Percentiles rank a stretch among this genome's conserved stretches.
phyloP scores from a whole-genome alignment of 2,113 vertebrate genomes.

The Willisornis vidua region DNA sequence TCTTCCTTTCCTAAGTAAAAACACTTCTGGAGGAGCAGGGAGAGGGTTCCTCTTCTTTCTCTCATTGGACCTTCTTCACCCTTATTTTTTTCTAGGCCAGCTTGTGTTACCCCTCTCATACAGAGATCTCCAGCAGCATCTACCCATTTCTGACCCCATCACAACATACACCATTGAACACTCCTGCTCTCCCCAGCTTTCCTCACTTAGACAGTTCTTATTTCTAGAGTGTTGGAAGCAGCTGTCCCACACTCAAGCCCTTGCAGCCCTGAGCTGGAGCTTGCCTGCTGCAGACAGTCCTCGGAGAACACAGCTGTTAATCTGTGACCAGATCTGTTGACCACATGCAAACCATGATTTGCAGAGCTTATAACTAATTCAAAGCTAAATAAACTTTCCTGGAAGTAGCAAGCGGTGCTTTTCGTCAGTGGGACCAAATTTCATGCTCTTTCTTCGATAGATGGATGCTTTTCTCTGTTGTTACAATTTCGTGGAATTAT shows the following conservation, averaged over 20 bases:
- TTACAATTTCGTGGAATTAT: conserved; percentile 21
- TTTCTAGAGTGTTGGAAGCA: not conserved
- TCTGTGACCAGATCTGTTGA: not conserved
- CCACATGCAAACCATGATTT: not conserved
- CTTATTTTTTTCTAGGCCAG: not conserved
- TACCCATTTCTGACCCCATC: not conserved
- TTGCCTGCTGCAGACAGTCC: not conserved
- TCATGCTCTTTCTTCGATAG: not conserved
- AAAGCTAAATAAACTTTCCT: conserved; percentile 41
- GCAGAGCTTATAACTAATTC: not conserved
- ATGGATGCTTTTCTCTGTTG: not conserved
- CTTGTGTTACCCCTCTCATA: not conserved
- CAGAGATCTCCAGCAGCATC: not conserved
- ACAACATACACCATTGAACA: not conserved
- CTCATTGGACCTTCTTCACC: not conserved
- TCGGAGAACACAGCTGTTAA: not conserved
- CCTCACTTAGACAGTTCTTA: not conserved
- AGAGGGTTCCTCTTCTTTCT: not conserved
- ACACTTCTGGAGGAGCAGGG: not conserved
- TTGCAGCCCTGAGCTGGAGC: not conserved
- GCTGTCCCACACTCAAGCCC: not conserved
- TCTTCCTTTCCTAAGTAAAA: not conserved
- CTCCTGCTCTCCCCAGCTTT: not conserved
- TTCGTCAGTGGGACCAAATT: not conserved
- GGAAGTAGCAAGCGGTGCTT: conserved; percentile 23